Evolutionary conservation across 2,797 vertebrate species (phyloP), one percentile per base, ranked within the genome.

Genomic region (Hippoglossus hippoglossus): DNA sequence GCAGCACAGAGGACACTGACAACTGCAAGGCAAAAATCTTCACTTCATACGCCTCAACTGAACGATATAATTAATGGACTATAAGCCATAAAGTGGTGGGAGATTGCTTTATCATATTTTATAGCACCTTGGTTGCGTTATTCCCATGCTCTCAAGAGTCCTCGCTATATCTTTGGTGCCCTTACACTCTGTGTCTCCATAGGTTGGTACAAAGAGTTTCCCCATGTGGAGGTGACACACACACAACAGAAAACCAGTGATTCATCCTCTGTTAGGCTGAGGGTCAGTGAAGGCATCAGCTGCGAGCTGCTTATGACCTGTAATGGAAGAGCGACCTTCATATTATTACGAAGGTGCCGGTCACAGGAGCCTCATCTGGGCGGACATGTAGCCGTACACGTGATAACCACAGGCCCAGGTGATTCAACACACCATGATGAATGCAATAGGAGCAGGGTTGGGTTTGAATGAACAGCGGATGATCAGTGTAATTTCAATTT

Each of bases 171-270:
- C 12, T 26, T 22, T 21, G 2, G 11, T 34, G 25, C 58, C 5
- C 21, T 60, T 3, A 54, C 5, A 4, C 15, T 25, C 2, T 41
- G 15, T 73, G 6, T 62, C 34, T 79, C 61, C 44, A 39, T 21
- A 91, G 91, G 81, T 41, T 19, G 88, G 86, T 25, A 89, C 67
- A 31, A 93, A 94, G 83, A 84, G 39, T 73, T 94, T 94, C 67
- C 93, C 91, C 24, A 92, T 94, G 93, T 93, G 91, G 93, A 89
- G 91, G 72, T 94, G 87, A 93, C 86, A 71, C 31, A 93, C 86
- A 71, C 31, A 57, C 2, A 46, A 2, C 41, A 63, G 66, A 58
- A 52, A 67, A 69, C 60, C 11, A 28, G 56, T 66, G 5, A 66
- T 13, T 16, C n/a, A 57, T 52, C 47, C 44, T 55, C 50, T 25